Conservation (phyloP, 2,797 vertebrate genomes). For the Pyrocephalus nanus region DNA sequence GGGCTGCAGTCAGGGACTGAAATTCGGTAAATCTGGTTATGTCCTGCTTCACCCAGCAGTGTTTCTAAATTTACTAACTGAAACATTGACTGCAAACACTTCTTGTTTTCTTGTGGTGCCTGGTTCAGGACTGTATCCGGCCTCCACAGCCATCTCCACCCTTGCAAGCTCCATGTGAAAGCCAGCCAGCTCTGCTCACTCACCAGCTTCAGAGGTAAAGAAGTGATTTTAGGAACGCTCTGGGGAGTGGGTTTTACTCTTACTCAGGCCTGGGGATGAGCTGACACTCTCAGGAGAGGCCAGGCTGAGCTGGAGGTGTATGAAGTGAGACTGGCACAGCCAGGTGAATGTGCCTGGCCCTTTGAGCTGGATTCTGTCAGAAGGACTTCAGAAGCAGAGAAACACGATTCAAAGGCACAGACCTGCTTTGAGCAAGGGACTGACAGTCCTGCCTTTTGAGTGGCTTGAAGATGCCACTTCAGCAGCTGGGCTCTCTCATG, state of each 20-base stretch:
- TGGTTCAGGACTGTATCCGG: conserved; percentile 77
- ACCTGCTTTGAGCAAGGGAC: not conserved
- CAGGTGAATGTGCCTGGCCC: not conserved
- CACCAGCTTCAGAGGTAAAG: conserved; percentile 98
- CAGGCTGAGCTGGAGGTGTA: not conserved
- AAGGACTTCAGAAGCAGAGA: not conserved
- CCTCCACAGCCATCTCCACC: conserved; percentile 77
- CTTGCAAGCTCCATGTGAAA: conserved; percentile 91
- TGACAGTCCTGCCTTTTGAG: not conserved
- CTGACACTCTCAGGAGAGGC: not conserved
- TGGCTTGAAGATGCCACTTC: not conserved
- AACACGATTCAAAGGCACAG: not conserved
- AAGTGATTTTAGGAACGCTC: not conserved
- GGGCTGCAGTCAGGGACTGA: not conserved
- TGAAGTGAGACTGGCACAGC: not conserved
- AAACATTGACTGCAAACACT: not conserved
- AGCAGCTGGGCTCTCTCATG: not conserved
- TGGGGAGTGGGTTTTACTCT: not conserved
- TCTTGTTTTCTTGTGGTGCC: conserved; percentile 28
- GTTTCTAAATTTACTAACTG: not conserved
- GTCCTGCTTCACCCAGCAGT: not conserved
- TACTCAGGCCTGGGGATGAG: not conserved
- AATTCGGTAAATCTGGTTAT: not conserved
- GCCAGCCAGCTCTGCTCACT: conserved; percentile 95
- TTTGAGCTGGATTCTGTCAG: not conserved